A percentile compares a stretch with the other conserved stretches of the same genome.
Conservation (phyloP, 2,797 vertebrate genomes). For the Sorex maritimensis region DNA sequence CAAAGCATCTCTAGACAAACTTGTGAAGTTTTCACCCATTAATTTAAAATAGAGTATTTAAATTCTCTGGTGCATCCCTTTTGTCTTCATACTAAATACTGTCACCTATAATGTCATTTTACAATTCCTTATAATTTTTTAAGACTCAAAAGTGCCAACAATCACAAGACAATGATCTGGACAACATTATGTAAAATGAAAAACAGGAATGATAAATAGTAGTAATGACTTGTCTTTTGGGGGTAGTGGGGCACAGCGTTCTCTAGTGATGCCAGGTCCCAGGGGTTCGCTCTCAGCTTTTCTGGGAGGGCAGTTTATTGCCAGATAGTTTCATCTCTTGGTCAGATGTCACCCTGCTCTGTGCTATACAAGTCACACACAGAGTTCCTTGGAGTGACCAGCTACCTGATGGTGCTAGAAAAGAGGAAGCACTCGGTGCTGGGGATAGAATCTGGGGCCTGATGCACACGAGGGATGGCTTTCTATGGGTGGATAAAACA, state of each 20-base stretch:
- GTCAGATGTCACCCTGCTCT: too few species aligned
- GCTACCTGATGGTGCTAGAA: too few species aligned
- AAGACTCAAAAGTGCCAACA: constrained; percentile 54
- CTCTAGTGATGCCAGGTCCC: too few species aligned
- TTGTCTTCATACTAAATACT: constrained; percentile 50
- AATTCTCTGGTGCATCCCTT: constrained; percentile 15
- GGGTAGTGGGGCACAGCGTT: too few species aligned
- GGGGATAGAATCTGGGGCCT: too few species aligned
- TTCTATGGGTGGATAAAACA: neutral
- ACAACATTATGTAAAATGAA: constrained; percentile 29
- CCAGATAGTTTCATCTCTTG: too few species aligned
- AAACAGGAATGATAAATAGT: constrained; percentile 35
- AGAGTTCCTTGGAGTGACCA: too few species aligned
- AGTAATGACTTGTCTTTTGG: constrained; percentile 35
- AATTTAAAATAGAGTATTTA: constrained; percentile 60
- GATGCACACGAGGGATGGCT: neutral
- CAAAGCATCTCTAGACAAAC: constrained; percentile 21
- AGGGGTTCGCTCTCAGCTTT: too few species aligned
- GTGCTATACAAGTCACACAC: too few species aligned
- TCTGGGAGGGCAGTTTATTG: too few species aligned
- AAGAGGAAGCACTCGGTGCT: too few species aligned
- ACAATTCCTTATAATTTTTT: constrained; percentile 26
- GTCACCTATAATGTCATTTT: constrained; percentile 21
- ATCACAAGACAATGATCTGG: constrained; percentile 17
- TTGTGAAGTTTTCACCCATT: constrained; percentile 36